Evolutionary conservation across 2,797 vertebrate genomes (phyloP).

Genomic region (Anabacerthia variegaticeps): DNA sequence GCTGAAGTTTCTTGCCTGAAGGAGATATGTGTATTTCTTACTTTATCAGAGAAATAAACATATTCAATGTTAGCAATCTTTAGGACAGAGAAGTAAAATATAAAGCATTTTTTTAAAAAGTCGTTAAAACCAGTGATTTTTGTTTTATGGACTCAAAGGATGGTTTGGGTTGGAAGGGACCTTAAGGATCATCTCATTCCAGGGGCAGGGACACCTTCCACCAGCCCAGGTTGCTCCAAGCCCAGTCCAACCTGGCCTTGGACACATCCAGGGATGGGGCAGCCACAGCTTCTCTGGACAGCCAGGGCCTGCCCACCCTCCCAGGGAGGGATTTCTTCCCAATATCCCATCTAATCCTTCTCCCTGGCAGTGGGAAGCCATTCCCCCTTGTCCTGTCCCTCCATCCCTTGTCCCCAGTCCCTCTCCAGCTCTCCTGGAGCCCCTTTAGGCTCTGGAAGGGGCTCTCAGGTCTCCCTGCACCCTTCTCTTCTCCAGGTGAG

Average conservation of each 20-base stretch:
- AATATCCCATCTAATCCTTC: fast-evolving
- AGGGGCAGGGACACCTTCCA: neutral
- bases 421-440: neutral
- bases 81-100: neutral
- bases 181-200: fast-evolving
- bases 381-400: neutral
- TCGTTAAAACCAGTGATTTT: fast-evolving
- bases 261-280: neutral
- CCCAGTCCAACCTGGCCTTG: fast-evolving
- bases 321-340: fast-evolving
- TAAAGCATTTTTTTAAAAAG: neutral
- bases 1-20: neutral
- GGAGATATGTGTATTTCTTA: neutral
- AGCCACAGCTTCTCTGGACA: neutral
- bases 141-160: neutral
- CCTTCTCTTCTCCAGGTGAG: neutral
- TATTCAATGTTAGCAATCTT: neutral
- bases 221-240: fast-evolving
- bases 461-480: fast-evolving
- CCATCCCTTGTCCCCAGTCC: neutral
- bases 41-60: neutral
- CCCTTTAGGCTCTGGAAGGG: fast-evolving
- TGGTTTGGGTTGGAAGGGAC: neutral
- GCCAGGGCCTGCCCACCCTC: fast-evolving
- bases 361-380: neutral